Base-by-base conservation (phyloP, 2,113 vertebrate species). In the Leucosticte australis region DNA sequence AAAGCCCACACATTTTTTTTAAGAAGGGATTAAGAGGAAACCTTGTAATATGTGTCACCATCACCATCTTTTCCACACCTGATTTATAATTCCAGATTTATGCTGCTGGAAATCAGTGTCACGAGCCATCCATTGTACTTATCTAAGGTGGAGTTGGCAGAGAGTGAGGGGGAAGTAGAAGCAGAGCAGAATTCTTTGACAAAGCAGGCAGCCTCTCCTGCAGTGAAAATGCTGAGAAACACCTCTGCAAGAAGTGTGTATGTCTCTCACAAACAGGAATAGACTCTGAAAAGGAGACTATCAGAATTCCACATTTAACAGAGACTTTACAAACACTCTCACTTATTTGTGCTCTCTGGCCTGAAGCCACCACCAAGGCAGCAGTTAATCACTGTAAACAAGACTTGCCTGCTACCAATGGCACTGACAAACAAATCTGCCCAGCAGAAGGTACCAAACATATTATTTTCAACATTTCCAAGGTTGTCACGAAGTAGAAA, bases 381-480 rank as follows among this genome's bases (percentile, higher is more conserved):
- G 76, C 35, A 77, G 26, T 75, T 63, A 81, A 59, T 57, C 64
- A 52, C 20, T 4, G 2, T 9, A 60, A 92, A 64, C 28, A 18
- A 13, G 31, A 64, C 7, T 11, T 63, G 33, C 35, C 80, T 59
- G 39, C 55, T 67, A 21, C 63, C 42, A 79, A 6, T 11, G 63
- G 46, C 68, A 75, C 47, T 67, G 62, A 71, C 44, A 69, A 62
- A 78, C 11, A 41, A 60, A 56, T 35, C 60, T 75, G 65, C 83
- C 60, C 42, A 37, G 71, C 60, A 89, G 31, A 75, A 88, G 11
- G 20, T 9, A 69, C 20, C 2, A 5, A 83, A 71, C 15, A 16
- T 81, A 80, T 53, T 92, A 70, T 94, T 93, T 84, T 57, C 79
- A 81, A 90, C 35, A 60, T 81, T 94, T 83, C 74, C 33, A 83